phyloP scores from a whole-genome alignment of 2,797 vertebrate genomes.

The Leontopithecus rosalia region DNA sequence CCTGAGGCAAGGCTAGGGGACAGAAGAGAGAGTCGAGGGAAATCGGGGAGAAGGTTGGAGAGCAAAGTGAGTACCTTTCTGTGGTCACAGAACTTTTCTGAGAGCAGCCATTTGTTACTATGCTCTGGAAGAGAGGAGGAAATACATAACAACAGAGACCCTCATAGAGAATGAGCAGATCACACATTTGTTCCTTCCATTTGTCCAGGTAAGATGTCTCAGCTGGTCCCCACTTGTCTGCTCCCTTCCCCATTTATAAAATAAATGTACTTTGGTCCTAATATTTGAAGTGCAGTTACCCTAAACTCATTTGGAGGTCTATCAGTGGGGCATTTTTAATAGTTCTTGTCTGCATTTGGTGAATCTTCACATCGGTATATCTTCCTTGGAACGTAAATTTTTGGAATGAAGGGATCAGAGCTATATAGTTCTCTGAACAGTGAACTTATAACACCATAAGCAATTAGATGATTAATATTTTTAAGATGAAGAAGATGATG shows the following conservation, averaged over 20 bases:
- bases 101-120: neutral
- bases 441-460: neutral
- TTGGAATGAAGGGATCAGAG: neutral
- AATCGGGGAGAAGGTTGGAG: neutral
- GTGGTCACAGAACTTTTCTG: neutral
- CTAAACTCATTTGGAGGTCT: neutral
- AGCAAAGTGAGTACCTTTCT: neutral
- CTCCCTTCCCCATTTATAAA: neutral
- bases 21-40: neutral
- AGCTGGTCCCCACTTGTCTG: neutral
- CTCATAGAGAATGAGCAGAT: neutral
- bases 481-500: slow-evolving; percentile 14
- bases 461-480: neutral
- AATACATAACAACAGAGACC: neutral
- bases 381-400: neutral
- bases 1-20: neutral
- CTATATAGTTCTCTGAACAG: neutral
- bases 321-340: neutral
- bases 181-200: neutral
- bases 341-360: neutral
- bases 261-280: neutral
- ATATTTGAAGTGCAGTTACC: neutral
- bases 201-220: neutral
- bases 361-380: neutral
- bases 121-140: neutral